A percentile compares a stretch with the other conserved stretches of the same genome.
Conservation (phyloP, 2,113 vertebrate species). For the Nipponia nippon region DNA sequence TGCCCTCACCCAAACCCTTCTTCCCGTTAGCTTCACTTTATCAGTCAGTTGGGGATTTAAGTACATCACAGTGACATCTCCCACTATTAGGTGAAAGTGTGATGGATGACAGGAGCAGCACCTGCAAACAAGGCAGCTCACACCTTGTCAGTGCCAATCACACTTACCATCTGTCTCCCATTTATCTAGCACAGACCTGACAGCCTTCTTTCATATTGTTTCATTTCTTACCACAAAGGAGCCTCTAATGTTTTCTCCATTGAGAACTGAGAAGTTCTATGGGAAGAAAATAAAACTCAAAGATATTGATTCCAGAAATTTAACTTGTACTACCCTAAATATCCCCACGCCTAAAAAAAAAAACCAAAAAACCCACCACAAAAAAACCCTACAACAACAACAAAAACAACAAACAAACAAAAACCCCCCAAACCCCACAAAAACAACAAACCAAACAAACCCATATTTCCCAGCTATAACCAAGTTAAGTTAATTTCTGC, state of each 20-base stretch:
- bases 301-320: background rate
- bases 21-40: background rate
- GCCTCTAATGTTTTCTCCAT: constrained; percentile 33
- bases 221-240: constrained; percentile 69
- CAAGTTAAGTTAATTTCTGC: background rate
- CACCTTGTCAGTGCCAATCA: constrained; percentile 71
- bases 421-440: no score
- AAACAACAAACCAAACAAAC: background rate
- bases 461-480: background rate
- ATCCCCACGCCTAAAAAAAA: no score
- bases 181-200: constrained; percentile 61
- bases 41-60: constrained; percentile 37
- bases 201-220: constrained; percentile 58
- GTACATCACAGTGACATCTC: constrained; percentile 68
- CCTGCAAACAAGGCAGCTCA: constrained; percentile 71
- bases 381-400: no score
- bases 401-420: no score
- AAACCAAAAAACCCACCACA: no score
- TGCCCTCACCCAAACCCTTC: background rate
- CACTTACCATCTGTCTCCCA: constrained; percentile 79
- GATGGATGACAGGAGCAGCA: constrained; percentile 81
- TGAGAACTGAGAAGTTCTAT: background rate
- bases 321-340: background rate
- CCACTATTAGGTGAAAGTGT: constrained; percentile 70
- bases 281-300: background rate